A percentile compares a stretch with the other conserved stretches of the same genome.
Conservation (phyloP, 2,113 vertebrate species). For the Otis tarda region DNA sequence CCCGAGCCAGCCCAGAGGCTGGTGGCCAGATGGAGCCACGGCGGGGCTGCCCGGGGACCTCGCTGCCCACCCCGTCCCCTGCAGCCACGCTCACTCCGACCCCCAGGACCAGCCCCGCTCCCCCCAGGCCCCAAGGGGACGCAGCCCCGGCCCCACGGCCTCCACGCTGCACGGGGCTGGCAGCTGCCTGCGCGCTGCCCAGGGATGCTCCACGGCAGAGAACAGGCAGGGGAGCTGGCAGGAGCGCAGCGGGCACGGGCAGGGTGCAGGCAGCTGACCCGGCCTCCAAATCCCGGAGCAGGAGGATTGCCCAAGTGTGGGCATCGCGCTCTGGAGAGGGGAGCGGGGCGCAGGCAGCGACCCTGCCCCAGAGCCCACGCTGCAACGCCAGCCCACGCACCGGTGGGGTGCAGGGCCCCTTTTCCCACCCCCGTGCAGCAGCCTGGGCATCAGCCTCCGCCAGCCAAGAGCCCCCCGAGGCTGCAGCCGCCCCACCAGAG, state of each 20-base stretch:
- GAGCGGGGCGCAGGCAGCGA: background rate
- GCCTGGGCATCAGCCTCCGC: background rate
- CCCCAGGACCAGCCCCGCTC: background rate
- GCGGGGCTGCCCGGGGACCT: background rate
- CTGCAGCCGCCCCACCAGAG: background rate
- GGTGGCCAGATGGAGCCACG: background rate
- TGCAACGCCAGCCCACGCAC: background rate
- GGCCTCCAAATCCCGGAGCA: background rate
- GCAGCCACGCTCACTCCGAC: background rate
- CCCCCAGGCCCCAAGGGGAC: background rate
- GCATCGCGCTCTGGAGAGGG: accelerated
- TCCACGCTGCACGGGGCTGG: no score
- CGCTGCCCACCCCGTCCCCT: background rate
- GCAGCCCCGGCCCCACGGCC: background rate
- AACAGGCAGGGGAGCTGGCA: background rate
- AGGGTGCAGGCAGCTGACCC: background rate
- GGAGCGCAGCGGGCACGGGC: background rate
- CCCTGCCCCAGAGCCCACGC: background rate
- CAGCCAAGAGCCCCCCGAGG: background rate
- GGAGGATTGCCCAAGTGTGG: background rate
- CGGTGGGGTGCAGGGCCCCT: no score
- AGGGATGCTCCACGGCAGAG: background rate
- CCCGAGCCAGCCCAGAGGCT: background rate
- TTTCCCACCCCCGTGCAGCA: background rate
- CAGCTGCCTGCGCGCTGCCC: no score